These are phyloP conservation scores for Hyla sarda DNA, from an alignment of 2,113 vertebrate genomes.

Conservation along the genomic window DNA sequence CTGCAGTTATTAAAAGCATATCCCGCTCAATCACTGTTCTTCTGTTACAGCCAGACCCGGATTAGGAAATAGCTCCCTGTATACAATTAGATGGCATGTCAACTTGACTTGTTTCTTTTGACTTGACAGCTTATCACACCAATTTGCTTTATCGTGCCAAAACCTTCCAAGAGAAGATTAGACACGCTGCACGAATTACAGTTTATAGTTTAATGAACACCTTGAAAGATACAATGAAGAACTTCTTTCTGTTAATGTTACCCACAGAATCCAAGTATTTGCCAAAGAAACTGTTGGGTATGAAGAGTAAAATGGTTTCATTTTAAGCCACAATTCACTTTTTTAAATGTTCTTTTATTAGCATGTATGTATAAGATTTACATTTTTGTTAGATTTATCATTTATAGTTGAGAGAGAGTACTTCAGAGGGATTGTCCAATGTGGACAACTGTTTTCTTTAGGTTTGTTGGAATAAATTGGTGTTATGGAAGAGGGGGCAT, in stretches of 20 bases:
- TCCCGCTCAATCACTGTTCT: constrained; percentile 69
- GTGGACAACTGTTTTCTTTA: no score
- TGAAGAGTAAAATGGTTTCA: background rate
- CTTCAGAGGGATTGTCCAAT: no score
- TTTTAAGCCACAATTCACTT: background rate
- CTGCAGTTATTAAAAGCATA: constrained; percentile 69
- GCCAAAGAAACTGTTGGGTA: background rate
- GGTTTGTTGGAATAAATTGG: no score
- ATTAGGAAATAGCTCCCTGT: constrained; percentile 82
- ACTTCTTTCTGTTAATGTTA: constrained; percentile 21
- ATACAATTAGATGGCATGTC: constrained; percentile 69
- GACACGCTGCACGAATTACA: constrained; percentile 83
- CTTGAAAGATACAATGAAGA: constrained; percentile 66
- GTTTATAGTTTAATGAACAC: constrained; percentile 70
- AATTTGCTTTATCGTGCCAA: constrained; percentile 78
- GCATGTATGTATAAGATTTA: no score
- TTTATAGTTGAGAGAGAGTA: no score
- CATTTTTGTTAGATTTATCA: no score
- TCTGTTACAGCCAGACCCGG: constrained; percentile 76
- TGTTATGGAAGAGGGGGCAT: no score
- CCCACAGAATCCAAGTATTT: constrained; percentile 2
- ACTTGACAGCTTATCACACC: constrained; percentile 79
- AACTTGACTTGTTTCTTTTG: constrained; percentile 75
- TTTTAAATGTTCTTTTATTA: no score
- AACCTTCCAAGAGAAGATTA: constrained; percentile 80